Evolutionary conservation across 2,888 invertebrate genomes (phyloP).

Genomic region (Coelinius sp.): DNA sequence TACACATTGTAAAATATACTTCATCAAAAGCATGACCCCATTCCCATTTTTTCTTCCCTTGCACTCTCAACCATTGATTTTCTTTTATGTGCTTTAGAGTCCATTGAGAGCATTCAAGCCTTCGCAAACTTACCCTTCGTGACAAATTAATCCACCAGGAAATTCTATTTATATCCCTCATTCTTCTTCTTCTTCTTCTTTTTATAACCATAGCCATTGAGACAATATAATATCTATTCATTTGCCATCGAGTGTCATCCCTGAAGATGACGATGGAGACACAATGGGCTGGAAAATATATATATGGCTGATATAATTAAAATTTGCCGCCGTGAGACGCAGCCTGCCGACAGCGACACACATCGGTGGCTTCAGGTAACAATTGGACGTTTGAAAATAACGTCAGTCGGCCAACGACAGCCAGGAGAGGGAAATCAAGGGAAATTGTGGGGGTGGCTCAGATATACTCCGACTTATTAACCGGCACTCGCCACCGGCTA

Average conservation of each 20-base stretch:
- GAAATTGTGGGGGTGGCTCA: not conserved
- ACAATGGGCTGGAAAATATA: not conserved
- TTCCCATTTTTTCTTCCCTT: constrained; percentile 14
- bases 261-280: not conserved
- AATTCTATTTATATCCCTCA: not conserved
- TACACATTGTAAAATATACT: not conserved
- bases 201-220: not conserved
- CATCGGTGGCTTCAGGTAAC: not conserved
- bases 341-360: not conserved
- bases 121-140: not conserved
- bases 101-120: not conserved
- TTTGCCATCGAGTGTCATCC: not conserved
- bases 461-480: not conserved
- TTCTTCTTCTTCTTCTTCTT: not conserved
- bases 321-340: not conserved
- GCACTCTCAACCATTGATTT: constrained; percentile 4
- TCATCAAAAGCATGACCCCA: constrained; percentile 10
- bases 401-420: not conserved
- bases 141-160: not conserved
- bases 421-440: not conserved
- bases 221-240: not conserved
- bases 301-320: not conserved
- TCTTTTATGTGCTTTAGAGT: not conserved
- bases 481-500: not conserved
- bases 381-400: not conserved